Base-by-base conservation (phyloP, 2,888 invertebrate species). In the Sarcophaga caerulescens region DNA sequence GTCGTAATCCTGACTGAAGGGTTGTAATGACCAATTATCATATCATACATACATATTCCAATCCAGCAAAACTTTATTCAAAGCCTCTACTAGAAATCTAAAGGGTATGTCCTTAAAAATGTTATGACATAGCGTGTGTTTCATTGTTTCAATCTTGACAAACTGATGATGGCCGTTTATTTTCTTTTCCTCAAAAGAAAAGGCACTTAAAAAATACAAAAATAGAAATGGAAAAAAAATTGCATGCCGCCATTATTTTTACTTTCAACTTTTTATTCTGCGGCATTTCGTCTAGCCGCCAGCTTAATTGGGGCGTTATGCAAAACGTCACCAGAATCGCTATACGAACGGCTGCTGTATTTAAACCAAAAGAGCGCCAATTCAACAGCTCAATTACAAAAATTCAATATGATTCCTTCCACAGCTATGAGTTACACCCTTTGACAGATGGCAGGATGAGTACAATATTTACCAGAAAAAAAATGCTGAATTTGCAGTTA, bases 211-310 rank as follows among this genome's bases (percentile, higher is more conserved):
- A 35, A 35, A 35, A 35, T 35, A 35, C 10, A 2, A 35, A 35
- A 63, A 23, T 17, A 69, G 23, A 69, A 69, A 47, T 0, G 17
- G 19, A 35, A 52, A 69, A 8, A 8, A 5, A 70, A 17, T 23
- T 45, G 23, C 23, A 4, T 35, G 45, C 63, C 62, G 63, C 17
- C 25, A 59, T 59, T 45, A 23, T 35, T 21, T 79, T 79, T 70
- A 11, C n/a, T 52, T n/a, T 35, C 35, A 35, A 19, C 14, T 45
- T 19, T 12, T 11, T 52, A 6, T 73, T 59, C 52, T 81, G 47
- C 19, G 35, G 47, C 21, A 52, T 68, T 71, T 65, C 77, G 76
- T 77, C 71, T 77, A 83, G 70, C 62, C 68, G 60, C 81, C 73
- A 77, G 66, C 25, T 25, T 68, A 44, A 77, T 70, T 73, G 60